phyloP scores from a whole-genome alignment of 2,113 vertebrate genomes.

The Pogonocichla stellata region DNA sequence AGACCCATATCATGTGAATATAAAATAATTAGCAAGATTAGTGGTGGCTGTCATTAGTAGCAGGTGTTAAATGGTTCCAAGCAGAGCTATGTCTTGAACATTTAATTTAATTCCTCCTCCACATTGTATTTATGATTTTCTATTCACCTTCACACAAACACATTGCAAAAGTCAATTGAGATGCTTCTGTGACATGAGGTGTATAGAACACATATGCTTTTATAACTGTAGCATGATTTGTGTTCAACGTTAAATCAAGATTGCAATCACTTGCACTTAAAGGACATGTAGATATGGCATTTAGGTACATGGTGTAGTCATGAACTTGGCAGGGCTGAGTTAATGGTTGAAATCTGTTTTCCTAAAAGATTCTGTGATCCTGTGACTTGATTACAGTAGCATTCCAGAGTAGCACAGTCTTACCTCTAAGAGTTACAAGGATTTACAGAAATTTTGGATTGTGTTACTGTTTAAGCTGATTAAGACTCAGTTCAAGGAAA shows the following conservation, averaged over 20 bases:
- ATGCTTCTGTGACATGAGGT: background rate
- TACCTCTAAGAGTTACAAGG: background rate
- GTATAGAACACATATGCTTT: background rate
- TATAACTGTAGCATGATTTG: background rate
- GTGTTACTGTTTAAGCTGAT: background rate
- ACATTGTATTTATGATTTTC: background rate
- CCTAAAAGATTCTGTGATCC: background rate
- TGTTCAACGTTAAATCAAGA: background rate
- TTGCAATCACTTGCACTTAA: background rate
- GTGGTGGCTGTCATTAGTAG: background rate
- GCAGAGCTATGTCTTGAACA: background rate
- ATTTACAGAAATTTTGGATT: background rate
- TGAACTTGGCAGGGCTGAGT: background rate
- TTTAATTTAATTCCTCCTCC: background rate
- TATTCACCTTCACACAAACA: background rate
- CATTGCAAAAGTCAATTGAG: background rate
- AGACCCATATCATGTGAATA: background rate
- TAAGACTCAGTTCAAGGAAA: background rate
- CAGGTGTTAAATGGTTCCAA: background rate
- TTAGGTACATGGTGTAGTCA: background rate
- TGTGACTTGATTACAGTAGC: background rate
- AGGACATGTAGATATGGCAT: accelerated
- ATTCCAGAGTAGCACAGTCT: background rate
- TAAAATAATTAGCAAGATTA: background rate
- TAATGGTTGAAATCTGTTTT: accelerated